A percentile compares a stretch with the other conserved stretches of the same genome.
These are phyloP conservation scores for Helicoverpa armigera DNA, from an alignment of 1,140 invertebrate genomes.

Conservation along the genomic window DNA sequence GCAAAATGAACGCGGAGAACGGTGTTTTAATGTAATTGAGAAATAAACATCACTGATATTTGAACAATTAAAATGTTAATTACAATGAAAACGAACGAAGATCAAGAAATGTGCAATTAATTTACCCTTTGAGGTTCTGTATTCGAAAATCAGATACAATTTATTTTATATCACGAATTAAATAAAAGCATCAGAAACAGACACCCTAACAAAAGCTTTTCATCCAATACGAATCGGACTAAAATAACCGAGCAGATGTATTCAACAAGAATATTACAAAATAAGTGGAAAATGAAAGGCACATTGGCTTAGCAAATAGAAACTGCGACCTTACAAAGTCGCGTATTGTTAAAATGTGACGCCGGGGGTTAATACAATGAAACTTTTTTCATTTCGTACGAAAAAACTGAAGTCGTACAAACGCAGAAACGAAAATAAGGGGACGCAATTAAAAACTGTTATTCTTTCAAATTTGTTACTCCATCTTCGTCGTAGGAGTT, in stretches of 20 bases:
- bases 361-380: constrained; percentile 42
- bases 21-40: no score
- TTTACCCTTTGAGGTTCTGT: not conserved
- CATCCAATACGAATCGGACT: not conserved
- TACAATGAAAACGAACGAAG: not conserved
- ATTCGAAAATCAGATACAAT: not conserved
- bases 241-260: constrained; percentile 6
- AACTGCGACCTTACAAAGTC: constrained; percentile 27
- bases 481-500: not conserved
- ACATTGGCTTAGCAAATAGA: constrained; percentile 20
- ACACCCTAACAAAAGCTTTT: not conserved
- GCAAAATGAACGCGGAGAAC: no score
- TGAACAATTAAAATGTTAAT: no score
- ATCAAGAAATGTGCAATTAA: not conserved
- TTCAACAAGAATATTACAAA: constrained; percentile 8
- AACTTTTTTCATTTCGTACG: constrained; percentile 62
- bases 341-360: constrained; percentile 52
- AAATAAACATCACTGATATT: no score
- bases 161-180: not conserved
- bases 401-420: constrained; percentile 42
- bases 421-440: constrained; percentile 44
- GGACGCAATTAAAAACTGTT: constrained; percentile 36
- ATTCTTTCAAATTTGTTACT: constrained; percentile 36
- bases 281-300: constrained; percentile 25
- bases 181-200: not conserved